Evolutionary conservation across 2,113 vertebrate species (phyloP), one percentile per base, ranked within the genome.

Genomic region (Gymnocephalus cernua): DNA sequence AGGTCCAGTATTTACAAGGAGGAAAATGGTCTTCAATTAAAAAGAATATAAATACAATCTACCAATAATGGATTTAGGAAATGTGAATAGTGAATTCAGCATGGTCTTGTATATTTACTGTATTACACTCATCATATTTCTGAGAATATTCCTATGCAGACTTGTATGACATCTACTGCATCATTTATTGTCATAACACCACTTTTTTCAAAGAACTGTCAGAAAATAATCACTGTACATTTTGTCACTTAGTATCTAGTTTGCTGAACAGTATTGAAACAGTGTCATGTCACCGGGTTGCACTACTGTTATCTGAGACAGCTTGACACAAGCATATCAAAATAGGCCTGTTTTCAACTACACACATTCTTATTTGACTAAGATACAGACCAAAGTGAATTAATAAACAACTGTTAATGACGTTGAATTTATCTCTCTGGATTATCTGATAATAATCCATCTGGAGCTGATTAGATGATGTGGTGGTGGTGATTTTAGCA

Each of bases 21-120:
- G 27, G 48, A 67, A 87, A 77, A 74, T 87, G 62, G 74, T 81
- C 54, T 27, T 47, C 51, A 23, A 61, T 74, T 13, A 75, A 48
- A 73, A 62, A 25, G 69, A 50, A 50, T n/a, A n/a, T n/a, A n/a
- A 35, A 14, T 19, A 19, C 62, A 54, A 56, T 63, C n/a, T 25
- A 50, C 16, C 25, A 53, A 69, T 11, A 53, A 65, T 51, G 19
- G 65, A 63, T 79, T 65, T 21, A 44, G 54, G 44, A 35, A 79
- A 44, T 32, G 53, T 74, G 44, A 70, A 65, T 12, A 16, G 57
- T 61, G 14, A 54, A 70, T 54, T 62, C 45, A 56, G 29, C 27
- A 2, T 29, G 38, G n/a, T 19, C n/a, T 57, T 54, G 19, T 32
- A 48, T 27, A 25, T 47, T 1, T 8, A 16, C 23, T 79, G 63